These are phyloP conservation scores for Xestoiulus laeticollis DNA, from an alignment of 2,888 invertebrate species.

Conservation along the genomic window DNA sequence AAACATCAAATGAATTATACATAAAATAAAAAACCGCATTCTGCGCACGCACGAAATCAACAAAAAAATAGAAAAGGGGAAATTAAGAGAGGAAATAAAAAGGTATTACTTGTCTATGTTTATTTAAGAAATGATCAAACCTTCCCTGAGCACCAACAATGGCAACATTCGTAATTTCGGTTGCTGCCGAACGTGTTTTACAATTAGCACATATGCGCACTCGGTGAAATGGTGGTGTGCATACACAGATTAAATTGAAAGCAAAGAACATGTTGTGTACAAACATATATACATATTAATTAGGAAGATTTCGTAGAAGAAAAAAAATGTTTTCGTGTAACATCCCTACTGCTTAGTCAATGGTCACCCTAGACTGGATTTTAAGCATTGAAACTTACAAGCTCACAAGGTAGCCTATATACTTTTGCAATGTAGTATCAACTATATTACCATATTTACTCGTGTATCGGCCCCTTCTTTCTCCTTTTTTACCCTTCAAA, in stretches of 20 bases:
- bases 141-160: conserved; percentile 37
- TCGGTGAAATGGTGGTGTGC: conserved; percentile 33
- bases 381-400: too few species aligned
- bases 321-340: background rate
- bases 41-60: background rate
- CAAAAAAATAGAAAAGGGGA: background rate
- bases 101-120: conserved; percentile 1
- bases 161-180: conserved; percentile 4
- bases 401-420: background rate
- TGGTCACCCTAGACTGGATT: background rate
- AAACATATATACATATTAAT: background rate
- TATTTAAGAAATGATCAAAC: conserved; percentile 21
- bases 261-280: background rate
- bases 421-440: too few species aligned
- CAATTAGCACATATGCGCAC: conserved; percentile 28
- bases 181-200: conserved; percentile 16
- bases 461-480: too few species aligned
- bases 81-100: background rate
- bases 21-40: background rate
- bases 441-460: too few species aligned
- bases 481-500: too few species aligned
- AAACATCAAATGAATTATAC: background rate
- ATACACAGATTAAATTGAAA: conserved; percentile 37
- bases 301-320: background rate
- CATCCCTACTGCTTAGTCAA: conserved; percentile 7